phyloP scores from a whole-genome alignment of 2,113 vertebrate species.

The Isichthys henryi region DNA sequence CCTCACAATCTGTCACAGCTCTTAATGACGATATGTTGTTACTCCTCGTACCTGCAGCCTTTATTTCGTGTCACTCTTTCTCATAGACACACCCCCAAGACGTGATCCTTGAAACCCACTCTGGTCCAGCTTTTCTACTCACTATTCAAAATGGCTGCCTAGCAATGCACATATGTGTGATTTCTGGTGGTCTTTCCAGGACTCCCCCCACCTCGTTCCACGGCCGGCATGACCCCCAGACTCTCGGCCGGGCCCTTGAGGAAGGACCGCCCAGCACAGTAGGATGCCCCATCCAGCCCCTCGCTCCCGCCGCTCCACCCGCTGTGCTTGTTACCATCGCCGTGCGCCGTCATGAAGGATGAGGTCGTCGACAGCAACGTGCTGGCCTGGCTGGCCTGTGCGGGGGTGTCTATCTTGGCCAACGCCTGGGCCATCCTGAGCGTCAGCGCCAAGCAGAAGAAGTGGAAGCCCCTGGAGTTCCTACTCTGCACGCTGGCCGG shows the following conservation, averaged over 20 bases:
- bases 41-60: not conserved
- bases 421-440: slow-evolving; percentile 90
- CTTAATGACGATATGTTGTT: not conserved
- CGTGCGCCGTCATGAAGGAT: slow-evolving; percentile 72
- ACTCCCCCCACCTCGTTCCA: not conserved
- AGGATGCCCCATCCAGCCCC: slow-evolving; percentile 51
- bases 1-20: not conserved
- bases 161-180: not conserved
- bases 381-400: slow-evolving; percentile 84
- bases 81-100: not conserved
- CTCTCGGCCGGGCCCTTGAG: slow-evolving; percentile 36
- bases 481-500: slow-evolving; percentile 81
- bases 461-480: slow-evolving; percentile 89
- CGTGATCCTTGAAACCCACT: not conserved
- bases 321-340: slow-evolving; percentile 24
- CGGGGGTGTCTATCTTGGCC: slow-evolving; percentile 78
- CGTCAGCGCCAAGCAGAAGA: slow-evolving; percentile 86
- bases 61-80: not conserved
- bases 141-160: not conserved
- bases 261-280: slow-evolving; percentile 30
- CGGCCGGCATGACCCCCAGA: slow-evolving; percentile 41
- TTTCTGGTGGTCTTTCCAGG: not conserved
- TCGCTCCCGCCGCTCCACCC: slow-evolving; percentile 43
- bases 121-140: not conserved
- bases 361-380: slow-evolving; percentile 77